Evolutionary conservation across 1,140 invertebrate species (phyloP), one percentile per base, ranked within the genome.

Genomic region (Eriosoma lanigerum): DNA sequence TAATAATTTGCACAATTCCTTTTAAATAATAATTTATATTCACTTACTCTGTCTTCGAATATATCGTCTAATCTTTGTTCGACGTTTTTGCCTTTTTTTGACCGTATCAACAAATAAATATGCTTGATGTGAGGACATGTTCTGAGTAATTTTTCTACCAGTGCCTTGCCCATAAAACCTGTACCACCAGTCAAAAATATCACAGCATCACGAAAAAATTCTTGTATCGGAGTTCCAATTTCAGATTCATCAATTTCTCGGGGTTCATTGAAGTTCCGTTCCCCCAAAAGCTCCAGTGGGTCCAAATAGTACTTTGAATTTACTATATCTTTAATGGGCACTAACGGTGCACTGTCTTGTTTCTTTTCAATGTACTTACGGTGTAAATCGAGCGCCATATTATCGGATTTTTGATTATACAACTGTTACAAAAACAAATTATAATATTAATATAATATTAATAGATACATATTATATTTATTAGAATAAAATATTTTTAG

Each of bases 141-240:
- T 82, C 93, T 88, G 4, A 96, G 85, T 2, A 96, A 85, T 84
- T 96, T 96, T 86, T 96, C 94, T 0, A 94, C 88, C n/a, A 96
- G 86, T 0, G 93, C 90, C 86, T 95, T 95, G 0, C 94, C 94
- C 86, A 95, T 89, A 84, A 95, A 95, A 44, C 93, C 93, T 0
- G 92, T 90, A 3, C 83, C 86, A 19, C 85, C 86, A 6, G 85
- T 87, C 13, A 86, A 76, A 62, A 86, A 85, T 21, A 90, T 87
- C 46, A 86, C 86, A 32, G 88, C 88, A 19, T 87, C 88, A 17
- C 83, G 83, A 24, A 88, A 84, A 8, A 84, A 85, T 15, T 86
- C 85, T 44, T 85, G 86, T 82, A 89, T 83, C 21, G 87, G 86
- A 9, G 82, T 82, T 5, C 83, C 83, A 13, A 81, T 52, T 62